phyloP scores from a whole-genome alignment of 2,888 invertebrate species.

The Thereva nobilitata region DNA sequence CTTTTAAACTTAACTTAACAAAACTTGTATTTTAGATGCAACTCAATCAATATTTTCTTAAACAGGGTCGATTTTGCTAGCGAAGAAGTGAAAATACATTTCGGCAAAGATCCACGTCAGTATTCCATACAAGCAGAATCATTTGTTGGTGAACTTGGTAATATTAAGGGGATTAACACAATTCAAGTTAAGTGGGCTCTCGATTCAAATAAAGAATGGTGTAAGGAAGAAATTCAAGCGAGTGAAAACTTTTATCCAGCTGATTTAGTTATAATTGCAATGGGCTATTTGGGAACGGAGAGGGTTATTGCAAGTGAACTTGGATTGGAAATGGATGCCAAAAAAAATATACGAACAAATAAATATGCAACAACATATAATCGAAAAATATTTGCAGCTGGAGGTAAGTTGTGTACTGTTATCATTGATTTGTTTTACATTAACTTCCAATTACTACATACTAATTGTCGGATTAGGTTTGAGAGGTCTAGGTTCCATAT shows the following conservation, averaged over 20 bases:
- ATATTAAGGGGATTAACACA: constrained; percentile 88
- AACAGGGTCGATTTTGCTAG: constrained; percentile 93
- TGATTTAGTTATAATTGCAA: constrained; percentile 92
- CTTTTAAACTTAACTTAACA: neutral
- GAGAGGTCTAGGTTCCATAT: no score
- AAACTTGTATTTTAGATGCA: neutral
- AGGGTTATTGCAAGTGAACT: constrained; percentile 81
- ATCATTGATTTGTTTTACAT: no score
- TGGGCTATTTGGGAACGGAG: constrained; percentile 98
- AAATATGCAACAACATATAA: constrained; percentile 74
- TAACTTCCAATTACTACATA: no score
- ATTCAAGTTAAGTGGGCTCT: constrained; percentile 93
- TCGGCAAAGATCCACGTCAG: constrained; percentile 89
- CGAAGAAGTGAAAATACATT: constrained; percentile 91
- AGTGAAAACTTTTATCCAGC: constrained; percentile 80
- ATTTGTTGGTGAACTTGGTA: constrained; percentile 86
- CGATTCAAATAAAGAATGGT: constrained; percentile 89
- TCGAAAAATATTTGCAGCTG: constrained; percentile 90
- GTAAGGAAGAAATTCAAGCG: constrained; percentile 84
- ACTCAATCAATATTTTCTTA: constrained; percentile 9
- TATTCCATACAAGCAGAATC: constrained; percentile 95
- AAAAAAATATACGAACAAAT: constrained; percentile 88
- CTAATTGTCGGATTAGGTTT: no score
- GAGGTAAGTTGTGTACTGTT: constrained; percentile 66
- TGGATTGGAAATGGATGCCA: constrained; percentile 80